Evolutionary conservation across 1,140 invertebrate species (phyloP).

Genomic region (Proales similis): DNA sequence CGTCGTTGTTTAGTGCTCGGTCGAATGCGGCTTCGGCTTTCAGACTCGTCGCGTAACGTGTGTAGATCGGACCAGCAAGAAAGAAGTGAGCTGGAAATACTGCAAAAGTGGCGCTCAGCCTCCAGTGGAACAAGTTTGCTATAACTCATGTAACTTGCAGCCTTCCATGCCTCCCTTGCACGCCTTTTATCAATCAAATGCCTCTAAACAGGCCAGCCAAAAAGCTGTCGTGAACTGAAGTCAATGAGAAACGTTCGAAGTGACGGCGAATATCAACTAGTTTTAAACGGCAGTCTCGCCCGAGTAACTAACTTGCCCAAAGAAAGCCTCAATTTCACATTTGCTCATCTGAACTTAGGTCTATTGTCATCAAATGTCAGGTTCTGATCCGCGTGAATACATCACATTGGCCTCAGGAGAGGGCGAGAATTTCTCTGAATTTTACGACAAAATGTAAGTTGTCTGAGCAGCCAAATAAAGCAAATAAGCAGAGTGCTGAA

Average conservation of each 20-base stretch:
- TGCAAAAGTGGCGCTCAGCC: too few relatives aligned
- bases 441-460: slow-evolving; percentile 36
- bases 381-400: slow-evolving; percentile 13
- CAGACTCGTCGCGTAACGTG: slow-evolving; percentile 1
- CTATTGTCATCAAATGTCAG: slow-evolving; percentile 33
- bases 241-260: not conserved
- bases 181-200: too few relatives aligned
- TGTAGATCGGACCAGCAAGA: too few relatives aligned
- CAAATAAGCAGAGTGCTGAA: too few relatives aligned
- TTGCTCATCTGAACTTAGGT: not conserved
- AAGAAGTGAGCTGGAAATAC: too few relatives aligned
- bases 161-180: too few relatives aligned
- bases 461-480: too few relatives aligned
- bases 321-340: not conserved
- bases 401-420: slow-evolving; percentile 18
- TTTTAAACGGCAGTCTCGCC: slow-evolving; percentile 1
- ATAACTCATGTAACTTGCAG: too few relatives aligned
- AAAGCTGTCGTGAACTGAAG: slow-evolving; percentile 13
- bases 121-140: too few relatives aligned
- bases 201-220: slow-evolving; percentile 2
- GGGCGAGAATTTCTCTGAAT: slow-evolving; percentile 27
- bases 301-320: not conserved
- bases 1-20: too few relatives aligned
- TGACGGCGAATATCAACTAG: slow-evolving; percentile 14
- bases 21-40: slow-evolving; percentile 3